Evolutionary conservation across 2,888 invertebrate species (phyloP), one percentile per base, ranked within the genome.

Genomic region (Aethes cnicana): DNA sequence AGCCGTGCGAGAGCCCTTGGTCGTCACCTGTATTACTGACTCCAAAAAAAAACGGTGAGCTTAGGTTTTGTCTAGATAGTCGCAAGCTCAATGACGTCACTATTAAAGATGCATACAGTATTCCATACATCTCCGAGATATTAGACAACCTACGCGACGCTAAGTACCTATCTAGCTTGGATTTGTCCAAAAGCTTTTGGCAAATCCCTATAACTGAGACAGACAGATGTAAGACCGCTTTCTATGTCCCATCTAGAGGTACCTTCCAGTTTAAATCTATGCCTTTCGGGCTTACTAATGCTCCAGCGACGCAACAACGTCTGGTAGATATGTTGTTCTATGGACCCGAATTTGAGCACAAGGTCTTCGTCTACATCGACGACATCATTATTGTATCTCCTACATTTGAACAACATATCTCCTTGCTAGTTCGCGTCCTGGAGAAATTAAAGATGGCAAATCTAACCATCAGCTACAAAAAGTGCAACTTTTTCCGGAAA

Each of bases 1-100:
- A 56, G 26, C 56, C 57, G 8, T 56, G 58, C 12, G 58, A 60
- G 14, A 61, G 61, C 14, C 47, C 55, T 5, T 62, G 61, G 35
- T 35, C 20, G 17, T 28, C 28, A 2, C 28, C 28, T 9, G 28
- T 28, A 4, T 11, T 28, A 5, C 2, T 28, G 2, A 9, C 9
- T 1, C 7, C 7, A 5, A 28, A 28, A 5, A 28, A 28, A 9
- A 9, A 28, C 9, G 28, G n/a, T 9, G 8, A 23, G 23, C 23
- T n/a, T 2, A 23, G 23, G 6, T 23, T 23, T 23, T 23, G 23
- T 5, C 23, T 23, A 2, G 23, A 23, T 23, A 23, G 23, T 5
- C 2, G 23, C 8, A 23, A 23, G 23, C 6, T 23, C 2, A 23
- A 23, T 5, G 2, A 6, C 2, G 23, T 23, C n/a, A 23, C 5